Evolutionary conservation across 2,797 vertebrate species (phyloP), one percentile per base, ranked within the genome.

Genomic region (Manis crassicaudata): DNA sequence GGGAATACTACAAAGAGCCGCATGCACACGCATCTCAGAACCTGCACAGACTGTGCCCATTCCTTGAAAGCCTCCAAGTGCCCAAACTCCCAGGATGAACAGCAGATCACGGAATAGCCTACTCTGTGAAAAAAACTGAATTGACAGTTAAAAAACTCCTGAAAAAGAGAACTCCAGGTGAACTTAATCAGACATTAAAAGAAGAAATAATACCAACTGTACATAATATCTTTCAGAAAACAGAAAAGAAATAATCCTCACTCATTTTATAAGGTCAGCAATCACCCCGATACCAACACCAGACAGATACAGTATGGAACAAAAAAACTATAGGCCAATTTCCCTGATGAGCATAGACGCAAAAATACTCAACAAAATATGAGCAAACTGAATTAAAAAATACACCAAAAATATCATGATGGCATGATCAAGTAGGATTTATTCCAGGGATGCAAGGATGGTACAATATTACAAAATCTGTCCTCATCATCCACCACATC

Each of bases 1-100:
- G n/a, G 11, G 63, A 62, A 17, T 1, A 20, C 35, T 16, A 17
- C 43, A 21, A 25, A 43, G 18, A 40, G 6, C 16, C 16, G 21
- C 3, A 16, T 0, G 35, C 6, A 52, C 3, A 10, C 5, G 17
- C 7, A 29, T 8, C 6, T 5, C 52, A 81, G 46, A 29, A 16
- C 25, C 2, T 4, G 40, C 60, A 32, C 7, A 35, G n/a, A 68
- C 52, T 0, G 8, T 2, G 54, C 7, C n/a, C 56, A 46, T 21
- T 37, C 56, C 46, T 13, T 23, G 70, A 76, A 17, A 62, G 46
- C 46, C 11, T 46, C 46, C 46, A 46, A 46, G 46, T 12, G 43
- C 32, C 37, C 9, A 65, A 62, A 46, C 10, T 32, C 40, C 9
- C 27, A 8, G 46, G 81, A 68, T 2, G 20, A 29, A 29, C 4